Base-by-base conservation (phyloP, 2,113 vertebrate species). In the Phyllopteryx taeniolatus region DNA sequence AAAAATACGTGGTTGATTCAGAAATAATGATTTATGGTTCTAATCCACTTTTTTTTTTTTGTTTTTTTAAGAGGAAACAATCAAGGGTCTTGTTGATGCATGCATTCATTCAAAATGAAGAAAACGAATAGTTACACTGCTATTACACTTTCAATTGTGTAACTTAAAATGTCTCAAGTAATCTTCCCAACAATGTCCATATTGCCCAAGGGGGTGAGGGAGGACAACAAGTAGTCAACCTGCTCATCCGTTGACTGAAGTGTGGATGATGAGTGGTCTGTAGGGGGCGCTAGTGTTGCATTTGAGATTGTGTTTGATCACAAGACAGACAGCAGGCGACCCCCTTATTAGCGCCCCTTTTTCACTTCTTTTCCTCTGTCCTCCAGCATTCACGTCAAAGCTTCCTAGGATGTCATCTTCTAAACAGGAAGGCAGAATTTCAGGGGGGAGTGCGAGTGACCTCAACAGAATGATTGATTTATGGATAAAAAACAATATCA, bases 251-350 rank as follows among this genome's bases (percentile, higher is more conserved):
- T 22, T 42, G 22, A 33, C 14, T 20, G 20, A 49, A 31, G 14
- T 35, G 3, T 56, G 62, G 51, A 33, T 75, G 22, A 44, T 4
- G 1, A 39, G 22, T n/a, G 63, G 49, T 67, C 92, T 85, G 60
- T 70, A 79, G 88, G 88, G 84, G 91, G 79, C 91, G 90, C 85
- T 92, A 75, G 92, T 90, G 87, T 72, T 85, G 83, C 74, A 88
- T 68, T 75, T 57, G 68, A 77, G 42, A 81, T 75, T 83, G 70
- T 54, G 70, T 74, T 64, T 81, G 85, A 85, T 88, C 87, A 77
- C 78, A 77, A 60, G 86, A 71, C 85, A 60, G 86, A 71, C 85
- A 86, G 85, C 88, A 88, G 80, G 84, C 82, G 77, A 62, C 80
- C 86, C 82, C 84, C 87, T 87, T 83, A 80, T 17, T 27, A 35